A percentile compares a stretch with the other conserved stretches of the same genome.
phyloP scores from a whole-genome alignment of 2,888 invertebrate species.

The Heliconius cydno region DNA sequence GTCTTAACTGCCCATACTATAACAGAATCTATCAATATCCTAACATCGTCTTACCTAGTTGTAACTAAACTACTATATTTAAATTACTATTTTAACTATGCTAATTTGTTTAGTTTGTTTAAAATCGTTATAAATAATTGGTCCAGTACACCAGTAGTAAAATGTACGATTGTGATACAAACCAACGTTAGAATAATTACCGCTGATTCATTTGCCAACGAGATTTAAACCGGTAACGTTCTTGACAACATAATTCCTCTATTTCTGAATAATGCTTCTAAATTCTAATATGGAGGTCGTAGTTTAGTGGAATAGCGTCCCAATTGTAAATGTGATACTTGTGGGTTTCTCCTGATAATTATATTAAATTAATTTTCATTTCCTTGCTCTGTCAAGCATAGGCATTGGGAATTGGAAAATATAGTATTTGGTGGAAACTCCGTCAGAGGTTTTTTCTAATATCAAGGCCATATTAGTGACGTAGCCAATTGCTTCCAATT shows the following conservation, averaged over 20 bases:
- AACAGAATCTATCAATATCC: neutral
- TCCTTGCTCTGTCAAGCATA: neutral
- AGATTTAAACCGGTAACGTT: constrained; percentile 40
- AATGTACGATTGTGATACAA: constrained; percentile 28
- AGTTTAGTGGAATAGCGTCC: neutral
- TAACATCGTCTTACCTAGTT: neutral
- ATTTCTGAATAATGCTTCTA: constrained; percentile 39
- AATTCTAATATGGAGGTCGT: neutral
- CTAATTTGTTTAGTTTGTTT: constrained; percentile 3
- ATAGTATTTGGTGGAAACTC: too few relatives aligned
- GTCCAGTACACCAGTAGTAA: neutral
- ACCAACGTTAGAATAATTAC: constrained; percentile 41
- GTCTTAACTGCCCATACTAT: neutral
- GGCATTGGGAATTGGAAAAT: neutral
- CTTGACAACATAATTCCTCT: constrained; percentile 42
- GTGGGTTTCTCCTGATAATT: neutral
- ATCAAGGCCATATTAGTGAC: too few relatives aligned
- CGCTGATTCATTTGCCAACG: constrained; percentile 43
- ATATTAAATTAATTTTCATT: neutral
- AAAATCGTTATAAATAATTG: constrained; percentile 15
- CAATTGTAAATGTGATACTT: neutral
- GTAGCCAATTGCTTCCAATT: too few relatives aligned
- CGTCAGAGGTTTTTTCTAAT: neutral
- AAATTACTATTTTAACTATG: neutral
- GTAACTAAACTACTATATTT: neutral